Base-by-base conservation (phyloP, 2,888 invertebrate species). In the Myopa tessellatipennis region DNA sequence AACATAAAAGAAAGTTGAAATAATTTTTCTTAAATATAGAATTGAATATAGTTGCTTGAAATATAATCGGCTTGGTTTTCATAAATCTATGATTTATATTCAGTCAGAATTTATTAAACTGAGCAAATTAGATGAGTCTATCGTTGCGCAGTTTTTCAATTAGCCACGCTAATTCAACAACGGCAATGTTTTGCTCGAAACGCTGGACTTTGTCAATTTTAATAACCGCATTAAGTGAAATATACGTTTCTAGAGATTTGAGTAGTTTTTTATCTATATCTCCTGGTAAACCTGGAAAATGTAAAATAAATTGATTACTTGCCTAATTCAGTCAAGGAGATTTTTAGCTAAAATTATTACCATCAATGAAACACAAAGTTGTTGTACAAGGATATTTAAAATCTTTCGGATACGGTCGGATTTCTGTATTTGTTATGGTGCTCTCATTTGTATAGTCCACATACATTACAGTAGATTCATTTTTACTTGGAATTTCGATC, bases 401-500 rank as follows among this genome's bases (percentile, higher is more conserved):
- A 14, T 83, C 80, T 78, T 78, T 76, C 4, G 84, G 84, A 80
- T 84, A 84, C 0, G 82, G 83, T 10, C 84, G 80, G 50, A 84
- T 83, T 18, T 81, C 79, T 1, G 74, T 65, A 2, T 79, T 78
- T 4, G 74, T 69, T 34, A 84, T 58, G 40, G 78, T 74, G 7
- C 77, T 77, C 74, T 83, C 84, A 68, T 84, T 84, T 1, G 83
- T 79, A 55, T 82, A 84, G 76, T 84, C 84, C n/a, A 84, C 81
- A 38, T 84, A 84, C 10, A 84, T 78, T 0, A 84, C 83, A 38
- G 80, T 77, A 52, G 81, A 82, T 34, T 75, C 67, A 55, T 80
- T 72, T 0, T 74, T 65, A 8, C 80, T 79, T 4, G 80, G 14
- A 10, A 80, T 58, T 60, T 75, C 79, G 1, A 81, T 74, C 0